Percentiles rank a stretch among this genome's conserved stretches.
Evolutionary conservation across 2,797 vertebrate genomes (phyloP).

Genomic region (Momotus momota): DNA sequence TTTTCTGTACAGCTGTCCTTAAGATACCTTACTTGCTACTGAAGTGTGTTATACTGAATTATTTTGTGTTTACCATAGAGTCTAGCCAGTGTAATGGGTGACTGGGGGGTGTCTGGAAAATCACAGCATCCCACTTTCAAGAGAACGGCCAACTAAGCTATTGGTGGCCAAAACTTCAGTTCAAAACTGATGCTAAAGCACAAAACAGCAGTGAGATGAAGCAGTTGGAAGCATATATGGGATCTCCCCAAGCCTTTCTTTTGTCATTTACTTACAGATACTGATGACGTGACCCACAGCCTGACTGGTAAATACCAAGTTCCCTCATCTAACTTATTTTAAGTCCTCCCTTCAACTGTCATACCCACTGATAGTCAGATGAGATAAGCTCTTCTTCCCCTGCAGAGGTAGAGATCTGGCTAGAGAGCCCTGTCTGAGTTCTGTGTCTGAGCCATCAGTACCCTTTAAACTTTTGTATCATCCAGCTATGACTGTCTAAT

Average conservation of each 20-base stretch:
- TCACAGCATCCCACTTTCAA: background rate
- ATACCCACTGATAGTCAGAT: background rate
- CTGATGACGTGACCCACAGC: background rate
- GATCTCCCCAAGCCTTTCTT: background rate
- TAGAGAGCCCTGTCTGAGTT: background rate
- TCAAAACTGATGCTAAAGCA: fast-evolving
- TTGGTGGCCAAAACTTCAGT: background rate
- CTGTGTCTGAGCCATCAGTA: background rate
- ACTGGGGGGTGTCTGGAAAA: background rate
- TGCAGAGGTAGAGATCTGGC: background rate
- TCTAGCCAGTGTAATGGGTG: background rate
- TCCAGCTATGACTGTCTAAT: background rate
- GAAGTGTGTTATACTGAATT: background rate
- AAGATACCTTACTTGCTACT: background rate
- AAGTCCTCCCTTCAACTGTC: background rate
- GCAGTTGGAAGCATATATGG: background rate
- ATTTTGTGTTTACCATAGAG: background rate
- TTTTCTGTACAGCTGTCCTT: background rate
- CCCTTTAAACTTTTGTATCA: background rate
- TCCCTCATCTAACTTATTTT: background rate
- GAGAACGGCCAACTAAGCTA: background rate
- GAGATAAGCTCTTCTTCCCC: background rate
- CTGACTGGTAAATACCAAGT: background rate
- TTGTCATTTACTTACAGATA: background rate
- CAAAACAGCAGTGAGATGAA: background rate